These are phyloP conservation scores for Yponomeuta sedellus DNA, from an alignment of 2,888 invertebrate species.

Conservation along the genomic window DNA sequence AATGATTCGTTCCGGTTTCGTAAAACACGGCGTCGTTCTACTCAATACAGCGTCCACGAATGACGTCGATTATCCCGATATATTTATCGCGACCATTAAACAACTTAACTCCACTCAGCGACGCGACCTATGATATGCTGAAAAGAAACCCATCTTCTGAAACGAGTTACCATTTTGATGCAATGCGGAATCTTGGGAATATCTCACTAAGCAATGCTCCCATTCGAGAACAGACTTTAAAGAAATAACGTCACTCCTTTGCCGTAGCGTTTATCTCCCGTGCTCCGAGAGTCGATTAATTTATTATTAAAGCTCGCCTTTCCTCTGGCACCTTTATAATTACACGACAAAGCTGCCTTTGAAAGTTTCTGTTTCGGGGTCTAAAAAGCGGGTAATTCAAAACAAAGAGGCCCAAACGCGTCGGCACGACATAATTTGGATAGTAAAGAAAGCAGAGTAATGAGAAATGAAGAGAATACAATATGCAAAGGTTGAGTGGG, in stretches of 20 bases:
- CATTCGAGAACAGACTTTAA: not conserved
- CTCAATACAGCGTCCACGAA: not conserved
- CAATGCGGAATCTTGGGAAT: conserved; percentile 10
- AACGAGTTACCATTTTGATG: conserved; percentile 2
- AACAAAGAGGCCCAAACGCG: conserved; percentile 3
- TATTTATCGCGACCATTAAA: not conserved
- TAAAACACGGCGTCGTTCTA: not conserved
- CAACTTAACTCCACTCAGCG: not conserved
- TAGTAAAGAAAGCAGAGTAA: conserved; percentile 3
- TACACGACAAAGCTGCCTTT: not conserved
- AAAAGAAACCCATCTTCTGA: not conserved
- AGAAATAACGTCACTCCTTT: not conserved
- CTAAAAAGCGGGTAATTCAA: conserved; percentile 1
- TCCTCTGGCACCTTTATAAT: not conserved
- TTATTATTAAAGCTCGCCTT: not conserved
- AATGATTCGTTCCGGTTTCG: not conserved
- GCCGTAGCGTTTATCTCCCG: not conserved
- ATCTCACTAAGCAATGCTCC: not conserved
- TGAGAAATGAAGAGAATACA: conserved; percentile 29
- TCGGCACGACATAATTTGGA: not conserved
- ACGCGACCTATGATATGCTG: not conserved
- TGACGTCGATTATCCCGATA: not conserved
- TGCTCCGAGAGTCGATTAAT: not conserved
- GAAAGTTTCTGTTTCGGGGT: not conserved
- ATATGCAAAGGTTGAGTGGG: conserved; percentile 32